Percentiles rank a stretch among this genome's conserved stretches.
Conservation (phyloP, 2,888 invertebrate species). For the Megamerina dolium region DNA sequence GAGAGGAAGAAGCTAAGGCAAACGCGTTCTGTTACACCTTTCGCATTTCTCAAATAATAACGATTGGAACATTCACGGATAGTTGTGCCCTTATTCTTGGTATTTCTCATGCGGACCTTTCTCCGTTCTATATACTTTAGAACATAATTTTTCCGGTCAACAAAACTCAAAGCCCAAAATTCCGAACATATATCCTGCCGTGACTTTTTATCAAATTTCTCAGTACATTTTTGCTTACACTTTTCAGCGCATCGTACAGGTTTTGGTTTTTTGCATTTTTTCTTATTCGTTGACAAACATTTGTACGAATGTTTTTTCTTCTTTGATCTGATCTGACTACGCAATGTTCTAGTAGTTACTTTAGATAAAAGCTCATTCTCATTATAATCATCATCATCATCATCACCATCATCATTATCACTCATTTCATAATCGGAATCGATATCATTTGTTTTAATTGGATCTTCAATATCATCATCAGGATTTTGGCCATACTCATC, state of each 20-base stretch:
- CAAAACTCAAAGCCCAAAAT: constrained; percentile 19
- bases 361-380: too few species aligned
- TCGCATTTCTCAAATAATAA: constrained; percentile 17
- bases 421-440: constrained; percentile 8
- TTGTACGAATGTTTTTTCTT: too few species aligned
- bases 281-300: too few species aligned
- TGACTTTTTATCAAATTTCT: constrained; percentile 17
- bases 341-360: too few species aligned
- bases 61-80: constrained; percentile 17
- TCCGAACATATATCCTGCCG: constrained; percentile 16
- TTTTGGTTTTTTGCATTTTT: constrained; percentile 16
- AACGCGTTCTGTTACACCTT: constrained; percentile 12
- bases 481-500: constrained; percentile 2
- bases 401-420: constrained; percentile 5
- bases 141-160: constrained; percentile 16
- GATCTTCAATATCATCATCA: too few species aligned
- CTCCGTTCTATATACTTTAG: constrained; percentile 15
- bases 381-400: too few species aligned
- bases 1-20: constrained; percentile 23
- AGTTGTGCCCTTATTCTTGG: constrained; percentile 7
- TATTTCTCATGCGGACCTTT: constrained; percentile 13
- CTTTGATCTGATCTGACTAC: too few species aligned
- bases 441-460: constrained; percentile 9
- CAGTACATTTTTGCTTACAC: constrained; percentile 20
- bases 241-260: constrained; percentile 16